These are phyloP conservation scores for Cyclargus thomasi DNA, from an alignment of 1,140 invertebrate genomes.

Conservation along the genomic window DNA sequence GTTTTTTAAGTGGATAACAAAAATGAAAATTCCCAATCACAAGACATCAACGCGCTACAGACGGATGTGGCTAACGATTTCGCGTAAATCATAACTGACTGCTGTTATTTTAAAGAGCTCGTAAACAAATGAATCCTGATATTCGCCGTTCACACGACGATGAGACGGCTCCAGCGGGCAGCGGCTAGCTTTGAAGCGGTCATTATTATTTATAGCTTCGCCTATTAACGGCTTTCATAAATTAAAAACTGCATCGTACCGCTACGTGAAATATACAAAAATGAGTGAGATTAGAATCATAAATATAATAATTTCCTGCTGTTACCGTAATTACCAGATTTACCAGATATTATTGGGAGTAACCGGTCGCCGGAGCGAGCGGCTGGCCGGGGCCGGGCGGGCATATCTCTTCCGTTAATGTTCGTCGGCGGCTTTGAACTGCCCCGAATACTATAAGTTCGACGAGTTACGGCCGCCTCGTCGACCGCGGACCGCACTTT, in stretches of 20 bases:
- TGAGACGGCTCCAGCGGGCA: not conserved
- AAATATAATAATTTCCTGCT: constrained; percentile 11
- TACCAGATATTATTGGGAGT: constrained; percentile 8
- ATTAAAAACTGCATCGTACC: constrained; percentile 13
- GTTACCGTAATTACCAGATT: constrained; percentile 13
- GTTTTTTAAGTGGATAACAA: not conserved
- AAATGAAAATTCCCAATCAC: not conserved
- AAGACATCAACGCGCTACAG: not conserved
- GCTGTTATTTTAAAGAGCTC: not conserved
- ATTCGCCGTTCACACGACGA: not conserved
- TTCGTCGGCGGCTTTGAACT: constrained; percentile 64
- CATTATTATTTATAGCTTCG: not conserved
- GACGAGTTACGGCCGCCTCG: constrained; percentile 55
- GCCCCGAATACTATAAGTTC: constrained; percentile 69
- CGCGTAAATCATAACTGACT: not conserved
- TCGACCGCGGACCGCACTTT: constrained; percentile 41
- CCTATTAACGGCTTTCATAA: not conserved
- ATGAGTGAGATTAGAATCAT: constrained; percentile 9
- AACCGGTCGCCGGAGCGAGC: constrained; percentile 51
- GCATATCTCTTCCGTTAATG: constrained; percentile 68
- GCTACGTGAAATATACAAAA: constrained; percentile 4
- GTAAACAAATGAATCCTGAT: not conserved
- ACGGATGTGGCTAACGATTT: constrained; percentile 2
- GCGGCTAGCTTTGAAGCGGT: not conserved
- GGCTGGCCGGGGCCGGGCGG: constrained; percentile 38